phyloP scores from a whole-genome alignment of 2,797 vertebrate species.

The Tachyglossus aculeatus region DNA sequence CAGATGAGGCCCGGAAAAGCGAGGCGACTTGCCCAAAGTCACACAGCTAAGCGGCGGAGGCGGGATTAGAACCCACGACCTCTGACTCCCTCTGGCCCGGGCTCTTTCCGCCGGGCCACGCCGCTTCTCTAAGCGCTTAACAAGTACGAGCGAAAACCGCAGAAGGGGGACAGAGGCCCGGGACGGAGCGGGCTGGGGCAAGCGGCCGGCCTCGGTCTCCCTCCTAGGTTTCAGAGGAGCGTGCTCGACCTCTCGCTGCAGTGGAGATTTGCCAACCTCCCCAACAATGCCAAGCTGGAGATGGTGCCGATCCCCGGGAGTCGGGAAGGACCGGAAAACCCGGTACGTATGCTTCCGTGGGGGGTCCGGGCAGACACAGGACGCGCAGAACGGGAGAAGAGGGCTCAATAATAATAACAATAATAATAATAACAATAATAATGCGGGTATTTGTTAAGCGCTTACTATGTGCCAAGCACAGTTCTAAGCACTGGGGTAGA shows the following conservation, averaged over 20 bases:
- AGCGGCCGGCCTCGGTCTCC: conserved; percentile 16
- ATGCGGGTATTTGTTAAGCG: too few relatives aligned
- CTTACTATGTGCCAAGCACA: too few relatives aligned
- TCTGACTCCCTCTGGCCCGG: neutral
- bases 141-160: neutral
- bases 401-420: too few relatives aligned
- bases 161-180: neutral
- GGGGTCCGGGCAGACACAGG: too few relatives aligned
- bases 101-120: neutral
- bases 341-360: conserved; percentile 70
- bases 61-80: neutral
- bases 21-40: too few relatives aligned
- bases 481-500: too few relatives aligned
- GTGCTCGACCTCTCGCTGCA: conserved; percentile 89
- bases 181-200: too few relatives aligned
- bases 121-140: neutral
- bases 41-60: neutral
- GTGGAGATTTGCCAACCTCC: conserved; percentile 94
- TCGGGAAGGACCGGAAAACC: conserved; percentile 69
- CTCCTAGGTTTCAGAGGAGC: conserved; percentile 91
- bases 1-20: neutral
- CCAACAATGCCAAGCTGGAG: conserved; percentile 97
- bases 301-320: conserved; percentile 84
- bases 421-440: too few relatives aligned
- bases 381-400: too few relatives aligned